phyloP scores from a whole-genome alignment of 2,888 invertebrate genomes.

The Netelia inedita region DNA sequence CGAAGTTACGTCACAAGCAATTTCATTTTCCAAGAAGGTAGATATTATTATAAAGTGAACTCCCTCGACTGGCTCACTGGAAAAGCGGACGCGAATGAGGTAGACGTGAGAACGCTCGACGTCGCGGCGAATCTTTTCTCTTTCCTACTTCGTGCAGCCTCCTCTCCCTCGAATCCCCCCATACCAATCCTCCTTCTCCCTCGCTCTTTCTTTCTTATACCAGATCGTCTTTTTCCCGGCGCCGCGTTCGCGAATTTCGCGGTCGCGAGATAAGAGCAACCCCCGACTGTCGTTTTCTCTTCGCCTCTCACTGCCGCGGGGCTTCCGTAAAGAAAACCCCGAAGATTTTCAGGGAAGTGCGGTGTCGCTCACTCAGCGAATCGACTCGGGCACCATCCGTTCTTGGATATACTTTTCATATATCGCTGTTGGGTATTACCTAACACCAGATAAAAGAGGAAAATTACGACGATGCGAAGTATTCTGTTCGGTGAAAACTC shows the following conservation, averaged over 20 bases:
- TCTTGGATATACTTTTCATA: constrained; percentile 1
- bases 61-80: constrained; percentile 28
- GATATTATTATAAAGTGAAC: constrained; percentile 66
- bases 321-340: constrained; percentile 31
- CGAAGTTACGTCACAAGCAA: constrained; percentile 67
- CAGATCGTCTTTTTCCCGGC: constrained; percentile 54
- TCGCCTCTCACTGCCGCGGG: constrained; percentile 19
- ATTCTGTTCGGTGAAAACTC: neutral
- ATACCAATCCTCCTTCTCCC: neutral
- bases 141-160: constrained; percentile 4
- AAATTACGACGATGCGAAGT: constrained; percentile 6
- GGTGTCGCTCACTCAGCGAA: constrained; percentile 15
- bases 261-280: constrained; percentile 65
- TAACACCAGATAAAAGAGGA: neutral
- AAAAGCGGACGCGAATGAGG: constrained; percentile 51
- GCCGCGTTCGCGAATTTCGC: constrained; percentile 63
- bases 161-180: neutral
- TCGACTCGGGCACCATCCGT: neutral
- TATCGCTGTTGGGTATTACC: constrained; percentile 2
- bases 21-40: constrained; percentile 66
- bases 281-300: constrained; percentile 36
- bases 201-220: constrained; percentile 35
- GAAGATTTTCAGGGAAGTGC: constrained; percentile 44
- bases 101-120: constrained; percentile 65
- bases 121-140: constrained; percentile 57